Evolutionary conservation across 2,113 vertebrate species (phyloP), one percentile per base, ranked within the genome.

Genomic region (Chaenogobius annularis): DNA sequence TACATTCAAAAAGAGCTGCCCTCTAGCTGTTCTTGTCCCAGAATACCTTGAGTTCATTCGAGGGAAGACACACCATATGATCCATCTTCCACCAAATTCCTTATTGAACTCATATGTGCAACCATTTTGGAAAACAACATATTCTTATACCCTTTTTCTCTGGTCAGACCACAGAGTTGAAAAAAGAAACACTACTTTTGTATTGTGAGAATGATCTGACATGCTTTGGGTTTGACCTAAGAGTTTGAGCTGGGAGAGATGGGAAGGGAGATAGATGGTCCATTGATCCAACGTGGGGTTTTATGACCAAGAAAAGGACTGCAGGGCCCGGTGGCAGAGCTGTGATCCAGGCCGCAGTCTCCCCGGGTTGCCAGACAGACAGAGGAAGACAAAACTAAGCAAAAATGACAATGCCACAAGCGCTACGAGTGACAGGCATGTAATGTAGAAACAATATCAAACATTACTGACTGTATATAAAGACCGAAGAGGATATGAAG

Each of bases 51-150:
- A 73, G 86, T 87, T 86, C 78, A 87, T 81, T 82, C 78, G 70
- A 87, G 82, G 87, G 72, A 84, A 89, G 82, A 88, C 66, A 75
- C 84, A 63, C 40, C 72, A 77, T 79, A 47, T 86, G 83, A 91
- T 84, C 88, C 82, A 79, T 84, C 79, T 81, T 58, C 66, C 73
- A 61, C 72, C 75, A 81, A 80, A 79, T 19, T 46, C 64, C 19
- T 79, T 85, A 89, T 87, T 86, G 75, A 86, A 84, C 68, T 90
- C 88, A 88, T 81, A 90, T 91, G 83, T 87, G 75, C 50, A 46
- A 79, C 87, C 74, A 58, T 78, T 71, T 70, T 83, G 73, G 56
- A 59, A 73, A 86, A 85, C 73, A 81, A 82, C 73, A 83, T 52
- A 56, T 71, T 80, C 72, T 83, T 85, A 80, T 82, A 62, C 84